phyloP scores from a whole-genome alignment of 2,113 vertebrate genomes.

The Peromyscus maniculatus region DNA sequence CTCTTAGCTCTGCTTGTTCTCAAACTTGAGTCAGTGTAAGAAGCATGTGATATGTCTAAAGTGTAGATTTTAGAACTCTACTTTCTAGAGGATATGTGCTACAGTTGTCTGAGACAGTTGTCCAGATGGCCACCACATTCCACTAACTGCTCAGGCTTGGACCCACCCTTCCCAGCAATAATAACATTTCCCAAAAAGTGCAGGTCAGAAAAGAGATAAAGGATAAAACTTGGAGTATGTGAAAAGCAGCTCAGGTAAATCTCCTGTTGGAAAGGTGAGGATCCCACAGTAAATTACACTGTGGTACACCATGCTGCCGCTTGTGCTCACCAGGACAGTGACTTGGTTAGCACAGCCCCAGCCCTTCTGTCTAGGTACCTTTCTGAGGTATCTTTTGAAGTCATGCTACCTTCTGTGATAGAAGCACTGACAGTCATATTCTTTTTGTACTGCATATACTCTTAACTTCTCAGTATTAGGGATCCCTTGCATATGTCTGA shows the following conservation, averaged over 20 bases:
- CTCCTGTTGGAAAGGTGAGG: neutral
- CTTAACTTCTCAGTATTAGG: neutral
- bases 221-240: neutral
- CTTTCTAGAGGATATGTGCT: neutral
- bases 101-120: neutral
- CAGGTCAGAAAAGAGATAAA: no score
- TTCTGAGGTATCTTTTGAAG: neutral
- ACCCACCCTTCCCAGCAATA: no score
- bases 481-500: neutral
- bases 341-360: neutral
- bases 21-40: conserved; percentile 13
- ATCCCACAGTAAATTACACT: neutral
- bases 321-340: neutral
- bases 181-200: no score
- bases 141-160: no score
- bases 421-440: neutral
- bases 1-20: neutral
- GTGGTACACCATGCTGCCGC: neutral
- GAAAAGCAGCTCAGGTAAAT: conserved; percentile 20
- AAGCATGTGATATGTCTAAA: conserved; percentile 10
- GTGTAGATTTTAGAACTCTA: neutral
- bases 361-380: neutral
- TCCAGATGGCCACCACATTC: no score
- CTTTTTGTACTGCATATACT: neutral
- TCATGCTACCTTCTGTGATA: neutral